Conservation (phyloP, 2,888 invertebrate species). For the Meghimatium bilineatum region DNA sequence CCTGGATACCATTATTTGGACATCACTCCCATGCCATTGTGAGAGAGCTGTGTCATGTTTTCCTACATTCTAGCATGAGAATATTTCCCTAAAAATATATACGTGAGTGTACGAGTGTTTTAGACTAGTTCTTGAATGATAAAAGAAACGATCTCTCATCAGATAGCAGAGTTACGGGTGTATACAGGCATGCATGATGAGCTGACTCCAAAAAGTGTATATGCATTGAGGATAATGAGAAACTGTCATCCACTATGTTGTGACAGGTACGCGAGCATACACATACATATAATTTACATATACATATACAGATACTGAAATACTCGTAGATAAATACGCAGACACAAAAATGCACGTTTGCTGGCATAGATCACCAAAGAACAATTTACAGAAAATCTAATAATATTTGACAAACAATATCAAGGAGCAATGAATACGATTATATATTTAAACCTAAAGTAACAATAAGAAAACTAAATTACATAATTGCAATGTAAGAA, state of each 20-base stretch:
- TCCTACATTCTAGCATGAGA: background rate
- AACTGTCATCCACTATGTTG: background rate
- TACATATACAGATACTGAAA: background rate
- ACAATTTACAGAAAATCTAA: too few species aligned
- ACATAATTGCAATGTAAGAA: too few species aligned
- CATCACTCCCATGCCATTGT: background rate
- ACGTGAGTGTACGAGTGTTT: background rate
- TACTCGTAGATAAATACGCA: background rate
- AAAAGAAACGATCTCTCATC: background rate
- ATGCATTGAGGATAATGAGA: background rate
- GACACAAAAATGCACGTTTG: background rate
- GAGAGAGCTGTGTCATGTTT: background rate
- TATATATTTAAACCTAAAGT: too few species aligned
- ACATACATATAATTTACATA: too few species aligned
- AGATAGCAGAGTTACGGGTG: background rate
- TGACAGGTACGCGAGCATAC: too few species aligned
- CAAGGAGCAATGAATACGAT: too few species aligned
- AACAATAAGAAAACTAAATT: too few species aligned
- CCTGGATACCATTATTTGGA: background rate
- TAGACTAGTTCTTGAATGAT: background rate
- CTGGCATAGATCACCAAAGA: too few species aligned
- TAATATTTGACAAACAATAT: too few species aligned
- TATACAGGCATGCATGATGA: background rate
- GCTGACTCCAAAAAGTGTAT: background rate
- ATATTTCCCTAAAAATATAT: background rate